phyloP scores from a whole-genome alignment of 2,797 vertebrate genomes.

The Pachyuromys duprasi region DNA sequence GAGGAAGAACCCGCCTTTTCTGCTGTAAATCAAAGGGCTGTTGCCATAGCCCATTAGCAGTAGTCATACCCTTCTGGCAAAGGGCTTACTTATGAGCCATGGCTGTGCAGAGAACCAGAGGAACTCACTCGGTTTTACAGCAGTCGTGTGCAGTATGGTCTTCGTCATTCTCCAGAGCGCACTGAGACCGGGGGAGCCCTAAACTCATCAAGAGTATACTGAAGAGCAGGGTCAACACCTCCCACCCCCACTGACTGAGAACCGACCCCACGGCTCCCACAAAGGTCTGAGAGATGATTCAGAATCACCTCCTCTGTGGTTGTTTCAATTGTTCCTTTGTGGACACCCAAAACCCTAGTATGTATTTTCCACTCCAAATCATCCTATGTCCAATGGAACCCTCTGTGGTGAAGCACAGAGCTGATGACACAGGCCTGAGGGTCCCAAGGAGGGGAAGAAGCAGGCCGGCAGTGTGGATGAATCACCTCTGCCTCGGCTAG shows the following conservation, averaged over 20 bases:
- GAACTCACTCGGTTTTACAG: neutral
- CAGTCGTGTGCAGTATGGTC: neutral
- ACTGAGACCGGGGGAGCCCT: neutral
- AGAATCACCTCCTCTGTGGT: neutral
- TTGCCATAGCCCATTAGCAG: neutral
- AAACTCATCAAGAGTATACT: neutral
- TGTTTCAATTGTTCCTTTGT: neutral
- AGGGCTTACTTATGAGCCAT: neutral
- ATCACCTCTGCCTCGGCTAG: neutral
- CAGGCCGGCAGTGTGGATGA: neutral
- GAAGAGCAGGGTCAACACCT: neutral
- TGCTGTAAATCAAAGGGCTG: neutral
- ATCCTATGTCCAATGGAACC: neutral
- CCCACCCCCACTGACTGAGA: neutral
- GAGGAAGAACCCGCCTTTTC: neutral
- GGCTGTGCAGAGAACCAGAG: neutral
- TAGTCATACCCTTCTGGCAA: neutral
- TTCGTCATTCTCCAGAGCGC: neutral
- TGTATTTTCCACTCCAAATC: neutral
- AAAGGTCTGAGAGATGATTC: neutral
- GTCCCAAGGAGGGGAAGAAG: neutral
- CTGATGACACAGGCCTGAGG: neutral
- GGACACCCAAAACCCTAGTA: neutral
- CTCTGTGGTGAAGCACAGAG: neutral
- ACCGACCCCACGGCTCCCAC: neutral